Conservation (phyloP, 2,113 vertebrate species). For the Ciconia boyciana region DNA sequence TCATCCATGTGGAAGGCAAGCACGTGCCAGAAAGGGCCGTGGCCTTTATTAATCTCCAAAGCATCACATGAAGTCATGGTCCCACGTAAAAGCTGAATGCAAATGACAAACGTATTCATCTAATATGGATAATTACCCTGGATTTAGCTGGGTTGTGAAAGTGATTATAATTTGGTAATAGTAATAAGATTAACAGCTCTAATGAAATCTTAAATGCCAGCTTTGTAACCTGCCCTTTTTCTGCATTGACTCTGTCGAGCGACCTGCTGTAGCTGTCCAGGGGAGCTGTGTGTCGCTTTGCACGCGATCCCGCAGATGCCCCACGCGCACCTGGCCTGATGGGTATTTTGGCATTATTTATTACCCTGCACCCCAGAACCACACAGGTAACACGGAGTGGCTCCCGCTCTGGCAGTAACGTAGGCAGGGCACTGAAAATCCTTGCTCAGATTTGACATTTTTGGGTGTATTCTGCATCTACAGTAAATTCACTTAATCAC, state of each 20-base stretch:
- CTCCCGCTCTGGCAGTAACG: not conserved
- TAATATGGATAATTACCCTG: not conserved
- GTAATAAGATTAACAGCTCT: not conserved
- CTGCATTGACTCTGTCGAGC: not conserved
- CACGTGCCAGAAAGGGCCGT: fast-evolving
- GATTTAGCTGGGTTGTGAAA: not conserved
- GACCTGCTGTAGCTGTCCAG: not conserved
- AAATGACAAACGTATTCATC: not conserved
- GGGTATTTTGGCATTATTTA: not conserved
- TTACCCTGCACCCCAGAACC: not conserved
- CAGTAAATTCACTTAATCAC: not conserved
- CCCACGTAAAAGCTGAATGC: not conserved
- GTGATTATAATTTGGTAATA: not conserved
- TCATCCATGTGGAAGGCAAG: not conserved
- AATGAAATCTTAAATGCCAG: not conserved
- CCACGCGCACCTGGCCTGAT: fast-evolving
- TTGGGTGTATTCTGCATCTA: not conserved
- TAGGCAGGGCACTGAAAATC: not conserved
- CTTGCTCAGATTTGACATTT: not conserved
- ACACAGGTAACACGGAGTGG: not conserved
- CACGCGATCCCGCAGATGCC: fast-evolving
- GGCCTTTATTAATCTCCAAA: not conserved
- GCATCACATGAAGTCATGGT: not conserved
- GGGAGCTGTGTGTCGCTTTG: fast-evolving
- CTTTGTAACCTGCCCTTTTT: not conserved